Evolutionary conservation across 64 coral and sea anemone species (phyloP), one percentile per base, ranked within the genome.

Genomic region (Cladopsammia gracilis): DNA sequence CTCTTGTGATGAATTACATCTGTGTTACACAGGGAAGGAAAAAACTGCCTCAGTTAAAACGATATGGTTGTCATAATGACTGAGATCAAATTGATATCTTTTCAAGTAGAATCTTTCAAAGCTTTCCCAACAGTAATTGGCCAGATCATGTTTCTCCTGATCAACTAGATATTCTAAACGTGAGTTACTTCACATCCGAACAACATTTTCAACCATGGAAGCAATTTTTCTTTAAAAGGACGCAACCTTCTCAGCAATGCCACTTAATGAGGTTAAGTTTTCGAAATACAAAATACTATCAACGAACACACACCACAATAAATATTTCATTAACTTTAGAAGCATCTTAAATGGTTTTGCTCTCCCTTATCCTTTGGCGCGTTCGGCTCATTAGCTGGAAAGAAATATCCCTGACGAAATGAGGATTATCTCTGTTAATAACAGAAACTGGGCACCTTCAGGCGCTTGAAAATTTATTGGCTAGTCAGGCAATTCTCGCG

Each of bases 271-370:
- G n/a, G 62, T 13, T 65, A 62, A n/a, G 7, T 65, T 65, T 83
- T 11, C 20, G 61, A 46, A 67, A 66, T n/a, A 7, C 19, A 49
- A n/a, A 83, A 60, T 18, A 64, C 11, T 61, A 48, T 65, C 79
- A 83, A 48, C 23, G 34, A 84, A 84, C 20, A 50, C 62, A 50
- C 15, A 47, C 45, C n/a, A 84, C 80, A 84, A 84, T 84, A 68
- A 84, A 84, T 84, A 84, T 84, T 84, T 84, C 16, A 84, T 84
- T 84, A 68, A 84, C 47, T 68, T 67, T 66, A 14, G 34, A 20
- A 49, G 12, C 14, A 49, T 84, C 79, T 84, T 84, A 67, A 84
- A 64, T 68, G 62, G 60, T 82, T 82, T 82, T 44, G 70, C 57
- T 62, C 26, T 43, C 78, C 16, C 11, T 20, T 24, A 84, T 44